Percentiles rank a stretch among this genome's conserved stretches.
Evolutionary conservation across 2,888 invertebrate genomes (phyloP).

Genomic region (Deroplatys truncata): DNA sequence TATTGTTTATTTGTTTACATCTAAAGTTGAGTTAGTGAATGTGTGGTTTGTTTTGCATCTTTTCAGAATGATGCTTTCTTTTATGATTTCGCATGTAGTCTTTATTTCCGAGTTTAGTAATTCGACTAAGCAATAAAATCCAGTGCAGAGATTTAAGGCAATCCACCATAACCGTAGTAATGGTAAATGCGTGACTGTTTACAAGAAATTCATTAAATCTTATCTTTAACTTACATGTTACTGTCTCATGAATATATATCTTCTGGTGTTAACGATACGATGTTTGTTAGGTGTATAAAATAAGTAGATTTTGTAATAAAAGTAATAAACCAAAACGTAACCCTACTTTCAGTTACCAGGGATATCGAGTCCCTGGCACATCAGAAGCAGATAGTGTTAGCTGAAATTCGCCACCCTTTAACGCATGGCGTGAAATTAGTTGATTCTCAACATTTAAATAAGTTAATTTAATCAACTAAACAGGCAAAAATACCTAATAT

Average conservation of each 20-base stretch:
- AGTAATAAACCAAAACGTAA: not conserved
- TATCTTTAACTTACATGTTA: not conserved
- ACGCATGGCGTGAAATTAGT: too few species aligned
- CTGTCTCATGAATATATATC: not conserved
- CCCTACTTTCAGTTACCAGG: not conserved
- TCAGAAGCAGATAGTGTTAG: too few species aligned
- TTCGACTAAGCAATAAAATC: not conserved
- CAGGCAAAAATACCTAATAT: too few species aligned
- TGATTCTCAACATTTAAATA: too few species aligned
- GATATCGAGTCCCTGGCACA: too few species aligned
- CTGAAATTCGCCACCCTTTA: too few species aligned
- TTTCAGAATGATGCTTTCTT: not conserved
- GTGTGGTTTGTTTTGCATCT: not conserved
- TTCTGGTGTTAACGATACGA: not conserved
- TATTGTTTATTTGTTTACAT: not conserved
- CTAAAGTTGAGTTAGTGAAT: not conserved
- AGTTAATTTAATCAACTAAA: too few species aligned
- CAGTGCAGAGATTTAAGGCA: not conserved
- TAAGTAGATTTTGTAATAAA: not conserved
- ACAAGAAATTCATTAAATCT: not conserved
- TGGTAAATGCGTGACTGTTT: not conserved
- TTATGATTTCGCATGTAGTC: not conserved
- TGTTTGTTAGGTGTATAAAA: not conserved
- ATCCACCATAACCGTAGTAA: not conserved
- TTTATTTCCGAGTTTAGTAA: not conserved